These are phyloP conservation scores for Syndactyla subalaris DNA, from an alignment of 2,797 vertebrate genomes.

Conservation along the genomic window DNA sequence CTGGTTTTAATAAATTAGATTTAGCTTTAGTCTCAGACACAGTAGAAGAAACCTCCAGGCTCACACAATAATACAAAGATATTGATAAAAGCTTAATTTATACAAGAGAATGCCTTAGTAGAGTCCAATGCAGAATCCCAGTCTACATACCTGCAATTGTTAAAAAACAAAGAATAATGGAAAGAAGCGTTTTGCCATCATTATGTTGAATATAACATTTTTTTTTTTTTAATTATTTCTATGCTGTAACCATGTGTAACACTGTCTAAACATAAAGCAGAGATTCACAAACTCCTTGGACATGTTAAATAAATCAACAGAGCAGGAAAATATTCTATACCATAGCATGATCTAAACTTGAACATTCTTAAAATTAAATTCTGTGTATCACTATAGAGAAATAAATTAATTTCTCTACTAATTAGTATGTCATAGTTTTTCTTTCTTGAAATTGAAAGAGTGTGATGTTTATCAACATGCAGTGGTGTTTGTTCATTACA, in stretches of 20 bases:
- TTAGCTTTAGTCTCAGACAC: background rate
- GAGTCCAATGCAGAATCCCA: background rate
- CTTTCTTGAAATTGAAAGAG: conserved; percentile 73
- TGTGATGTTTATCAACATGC: conserved; percentile 79
- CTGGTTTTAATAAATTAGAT: background rate
- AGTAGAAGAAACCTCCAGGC: background rate
- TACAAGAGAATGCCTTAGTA: background rate
- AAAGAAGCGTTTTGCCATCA: background rate
- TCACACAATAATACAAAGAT: background rate
- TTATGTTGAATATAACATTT: background rate
- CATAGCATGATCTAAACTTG: background rate
- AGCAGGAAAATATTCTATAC: background rate
- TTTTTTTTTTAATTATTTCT: background rate
- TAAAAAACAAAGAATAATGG: background rate
- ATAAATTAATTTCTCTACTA: background rate
- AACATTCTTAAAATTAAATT: conserved; percentile 7
- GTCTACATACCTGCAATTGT: background rate
- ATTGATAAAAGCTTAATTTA: background rate
- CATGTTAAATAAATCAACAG: background rate
- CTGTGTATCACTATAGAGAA: background rate
- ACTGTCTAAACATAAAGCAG: background rate
- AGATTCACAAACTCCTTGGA: background rate
- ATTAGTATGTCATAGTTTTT: conserved; percentile 22
- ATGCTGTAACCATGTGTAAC: background rate
- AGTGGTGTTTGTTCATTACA: conserved; percentile 70